phyloP scores from a whole-genome alignment of 2,888 invertebrate species.

The Boloria selene region DNA sequence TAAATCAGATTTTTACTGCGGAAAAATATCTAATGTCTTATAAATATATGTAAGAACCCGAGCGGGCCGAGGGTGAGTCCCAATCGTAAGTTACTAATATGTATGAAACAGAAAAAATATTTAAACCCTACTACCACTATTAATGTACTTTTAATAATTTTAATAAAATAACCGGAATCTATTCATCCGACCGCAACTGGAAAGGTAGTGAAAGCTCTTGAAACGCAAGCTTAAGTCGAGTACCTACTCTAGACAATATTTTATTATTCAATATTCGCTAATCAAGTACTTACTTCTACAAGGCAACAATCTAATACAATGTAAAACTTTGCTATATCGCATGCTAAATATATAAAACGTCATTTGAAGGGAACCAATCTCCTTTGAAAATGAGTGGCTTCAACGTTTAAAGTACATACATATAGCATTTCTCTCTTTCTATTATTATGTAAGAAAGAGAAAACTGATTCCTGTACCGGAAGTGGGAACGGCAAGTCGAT shows the following conservation, averaged over 20 bases:
- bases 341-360: conserved; percentile 21
- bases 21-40: too few relatives aligned
- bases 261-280: conserved; percentile 22
- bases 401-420: conserved; percentile 20
- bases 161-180: neutral
- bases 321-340: conserved; percentile 10
- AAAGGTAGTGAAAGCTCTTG: conserved; percentile 7
- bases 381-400: conserved; percentile 33
- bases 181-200: neutral
- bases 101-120: too few relatives aligned
- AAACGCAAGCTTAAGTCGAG: conserved; percentile 11
- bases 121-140: too few relatives aligned
- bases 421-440: conserved; percentile 26
- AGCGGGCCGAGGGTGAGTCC: too few relatives aligned
- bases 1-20: too few relatives aligned
- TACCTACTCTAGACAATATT: conserved; percentile 14
- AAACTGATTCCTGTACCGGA: conserved; percentile 46
- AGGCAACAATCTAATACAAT: conserved; percentile 13
- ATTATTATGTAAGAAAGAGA: conserved; percentile 40
- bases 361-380: conserved; percentile 31
- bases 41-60: too few relatives aligned
- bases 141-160: too few relatives aligned
- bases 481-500: conserved; percentile 56
- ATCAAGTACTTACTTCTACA: conserved; percentile 15
- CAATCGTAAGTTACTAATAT: too few relatives aligned